Percentiles rank a stretch among this genome's conserved stretches.
Evolutionary conservation across 2,888 invertebrate genomes (phyloP).

Genomic region (Hirtodrosophila trivittata): DNA sequence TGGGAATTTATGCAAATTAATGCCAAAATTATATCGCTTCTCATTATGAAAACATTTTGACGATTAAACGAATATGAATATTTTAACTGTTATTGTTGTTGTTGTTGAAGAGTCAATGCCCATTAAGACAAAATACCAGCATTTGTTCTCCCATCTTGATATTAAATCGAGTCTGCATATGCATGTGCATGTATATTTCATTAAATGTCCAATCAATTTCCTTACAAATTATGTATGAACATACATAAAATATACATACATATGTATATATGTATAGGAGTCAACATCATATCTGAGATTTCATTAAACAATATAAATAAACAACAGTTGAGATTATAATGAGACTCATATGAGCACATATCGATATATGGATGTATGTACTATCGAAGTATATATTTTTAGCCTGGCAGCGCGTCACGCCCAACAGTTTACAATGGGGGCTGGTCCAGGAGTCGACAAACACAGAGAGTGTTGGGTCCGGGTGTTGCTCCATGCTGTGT

Average conservation of each 20-base stretch:
- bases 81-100: constrained; percentile 6
- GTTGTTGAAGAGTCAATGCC: constrained; percentile 50
- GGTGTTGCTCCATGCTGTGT: constrained; percentile 11
- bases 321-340: constrained; percentile 17
- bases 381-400: constrained; percentile 29
- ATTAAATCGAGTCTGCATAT: constrained; percentile 18
- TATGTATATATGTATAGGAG: background rate
- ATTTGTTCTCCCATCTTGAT: constrained; percentile 1
- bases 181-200: constrained; percentile 29
- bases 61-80: constrained; percentile 7
- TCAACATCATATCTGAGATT: constrained; percentile 8
- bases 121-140: constrained; percentile 9
- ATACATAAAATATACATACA: background rate
- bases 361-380: too few relatives aligned
- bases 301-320: constrained; percentile 14
- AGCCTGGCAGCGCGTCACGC: constrained; percentile 30
- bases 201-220: constrained; percentile 26
- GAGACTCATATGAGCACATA: constrained; percentile 1
- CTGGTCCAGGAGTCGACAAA: constrained; percentile 33
- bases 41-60: constrained; percentile 30
- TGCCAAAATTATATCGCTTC: constrained; percentile 9
- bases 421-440: constrained; percentile 31
- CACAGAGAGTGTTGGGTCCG: constrained; percentile 6
- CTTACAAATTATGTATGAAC: constrained; percentile 11
- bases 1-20: constrained; percentile 45